Percentiles rank a stretch among this genome's conserved stretches.
phyloP scores from a whole-genome alignment of 2,113 vertebrate genomes.

The Toxotes chatareus region DNA sequence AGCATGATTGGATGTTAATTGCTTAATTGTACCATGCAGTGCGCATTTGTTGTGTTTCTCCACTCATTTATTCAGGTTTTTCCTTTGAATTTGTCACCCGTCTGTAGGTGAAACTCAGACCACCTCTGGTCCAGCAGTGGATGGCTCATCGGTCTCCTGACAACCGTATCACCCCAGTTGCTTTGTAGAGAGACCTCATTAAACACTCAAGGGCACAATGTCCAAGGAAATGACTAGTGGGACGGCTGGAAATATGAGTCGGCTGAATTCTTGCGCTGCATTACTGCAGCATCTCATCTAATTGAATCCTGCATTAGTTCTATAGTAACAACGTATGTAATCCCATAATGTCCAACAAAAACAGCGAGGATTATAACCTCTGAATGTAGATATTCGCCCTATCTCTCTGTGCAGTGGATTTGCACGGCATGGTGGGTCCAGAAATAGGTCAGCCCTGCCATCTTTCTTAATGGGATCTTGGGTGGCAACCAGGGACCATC shows the following conservation, averaged over 20 bases:
- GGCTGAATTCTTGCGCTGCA: conserved; percentile 8
- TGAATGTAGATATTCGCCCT: conserved; percentile 56
- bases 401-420: conserved; percentile 58
- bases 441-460: conserved; percentile 81
- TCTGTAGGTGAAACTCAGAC: conserved; percentile 49
- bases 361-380: conserved; percentile 61
- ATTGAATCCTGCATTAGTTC: conserved; percentile 51
- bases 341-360: conserved; percentile 67
- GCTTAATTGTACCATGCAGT: no score
- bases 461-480: conserved; percentile 83
- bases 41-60: no score
- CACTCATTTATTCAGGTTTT: no score
- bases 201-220: conserved; percentile 68
- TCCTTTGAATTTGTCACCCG: no score
- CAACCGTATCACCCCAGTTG: conserved; percentile 55
- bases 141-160: conserved; percentile 61
- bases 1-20: no score
- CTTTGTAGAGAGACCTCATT: conserved; percentile 67
- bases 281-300: conserved; percentile 23
- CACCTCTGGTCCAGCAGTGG: conserved; percentile 43
- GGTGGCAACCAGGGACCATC: conserved; percentile 79
- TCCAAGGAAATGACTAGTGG: conserved; percentile 39
- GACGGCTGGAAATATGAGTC: conserved; percentile 51
- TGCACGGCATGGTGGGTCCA: conserved; percentile 63
- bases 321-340: conserved; percentile 44